Base-by-base conservation (phyloP, 1,140 invertebrate genomes). In the Drosophila nebulosa region DNA sequence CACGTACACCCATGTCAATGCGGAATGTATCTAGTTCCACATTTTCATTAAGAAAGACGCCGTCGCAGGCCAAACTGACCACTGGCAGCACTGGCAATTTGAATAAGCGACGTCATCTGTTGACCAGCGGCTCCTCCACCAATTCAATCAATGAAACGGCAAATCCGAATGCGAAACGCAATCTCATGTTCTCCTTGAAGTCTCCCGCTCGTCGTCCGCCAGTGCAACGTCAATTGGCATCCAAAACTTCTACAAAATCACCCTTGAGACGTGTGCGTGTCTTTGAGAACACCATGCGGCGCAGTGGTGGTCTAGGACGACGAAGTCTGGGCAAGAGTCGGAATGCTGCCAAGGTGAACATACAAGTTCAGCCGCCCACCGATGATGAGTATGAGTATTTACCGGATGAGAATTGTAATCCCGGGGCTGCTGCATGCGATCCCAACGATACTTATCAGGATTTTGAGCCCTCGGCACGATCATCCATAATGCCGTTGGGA, bases 21-120 rank as follows among this genome's bases (percentile, higher is more conserved):
- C 75, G 61, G 22, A 90, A 90, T 30, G 67, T 71, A 51, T 90
- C 80, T 5, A 55, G 55, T n/a, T 91, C 90, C 4, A 74, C 78
- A 1, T 71, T 78, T 67, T 88, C 85, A 2, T 42, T 90, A n/a
- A 61, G 76, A 3, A 90, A 72, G 69, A 86, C 90, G n/a, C 86
- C 90, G 1, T 90, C 89, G n/a, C 55, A 42, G n/a, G 78, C 46
- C 56, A 36, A 35, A 53, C 69, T 16, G 18, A 32, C 56, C 1
- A 57, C 78, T 14, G 81, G 74, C 21, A 78, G 69, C 32, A 71
- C 86, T 0, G 79, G 79, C 2, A 83, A 81, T 62, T 51, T 81
- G 27, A 69, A 79, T 51, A 90, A 89, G 32, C 56, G 90, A 2
- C 30, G 64, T 1, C 52, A 39, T 55, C 57, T 51, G 0, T 18